A percentile compares a stretch with the other conserved stretches of the same genome.
Conservation (phyloP, 2,797 vertebrate species). For the Rhinogobio ventralis region DNA sequence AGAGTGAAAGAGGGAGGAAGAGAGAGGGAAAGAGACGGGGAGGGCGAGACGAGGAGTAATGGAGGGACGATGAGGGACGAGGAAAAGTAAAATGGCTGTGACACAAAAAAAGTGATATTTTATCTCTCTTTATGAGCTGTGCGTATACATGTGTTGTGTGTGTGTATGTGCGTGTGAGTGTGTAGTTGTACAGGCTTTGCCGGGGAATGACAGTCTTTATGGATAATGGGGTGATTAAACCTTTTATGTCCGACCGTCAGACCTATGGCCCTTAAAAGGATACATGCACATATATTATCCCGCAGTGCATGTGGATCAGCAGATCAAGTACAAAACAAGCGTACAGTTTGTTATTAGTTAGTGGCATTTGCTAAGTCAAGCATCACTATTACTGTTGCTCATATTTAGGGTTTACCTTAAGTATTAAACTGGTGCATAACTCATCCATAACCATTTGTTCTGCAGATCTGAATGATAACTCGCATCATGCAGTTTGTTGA, state of each 20-base stretch:
- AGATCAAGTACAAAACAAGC: constrained; percentile 37
- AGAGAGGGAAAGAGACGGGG: constrained; percentile 54
- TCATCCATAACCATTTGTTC: not conserved
- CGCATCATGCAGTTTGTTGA: not conserved
- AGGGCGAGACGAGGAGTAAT: constrained; percentile 61
- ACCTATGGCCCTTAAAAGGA: constrained; percentile 45
- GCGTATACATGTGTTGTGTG: constrained; percentile 36
- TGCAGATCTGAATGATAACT: not conserved
- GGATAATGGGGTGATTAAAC: constrained; percentile 57
- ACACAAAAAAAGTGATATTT: constrained; percentile 67
- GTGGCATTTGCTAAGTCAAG: not conserved
- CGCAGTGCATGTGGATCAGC: constrained; percentile 36
- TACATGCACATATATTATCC: constrained; percentile 67
- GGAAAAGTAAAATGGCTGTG: constrained; percentile 74
- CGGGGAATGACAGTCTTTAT: constrained; percentile 49
- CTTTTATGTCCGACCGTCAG: constrained; percentile 48
- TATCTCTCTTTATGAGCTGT: constrained; percentile 52
- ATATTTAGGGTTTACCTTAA: not conserved
- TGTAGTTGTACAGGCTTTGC: constrained; percentile 56
- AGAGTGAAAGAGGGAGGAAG: constrained; percentile 67
- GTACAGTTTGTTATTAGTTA: not conserved
- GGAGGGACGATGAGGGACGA: constrained; percentile 59
- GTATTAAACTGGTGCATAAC: not conserved
- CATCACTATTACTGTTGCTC: not conserved
- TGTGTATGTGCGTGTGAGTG: constrained; percentile 24